Base-by-base conservation (phyloP, 2,888 invertebrate species). In the Ectemnius lituratus region DNA sequence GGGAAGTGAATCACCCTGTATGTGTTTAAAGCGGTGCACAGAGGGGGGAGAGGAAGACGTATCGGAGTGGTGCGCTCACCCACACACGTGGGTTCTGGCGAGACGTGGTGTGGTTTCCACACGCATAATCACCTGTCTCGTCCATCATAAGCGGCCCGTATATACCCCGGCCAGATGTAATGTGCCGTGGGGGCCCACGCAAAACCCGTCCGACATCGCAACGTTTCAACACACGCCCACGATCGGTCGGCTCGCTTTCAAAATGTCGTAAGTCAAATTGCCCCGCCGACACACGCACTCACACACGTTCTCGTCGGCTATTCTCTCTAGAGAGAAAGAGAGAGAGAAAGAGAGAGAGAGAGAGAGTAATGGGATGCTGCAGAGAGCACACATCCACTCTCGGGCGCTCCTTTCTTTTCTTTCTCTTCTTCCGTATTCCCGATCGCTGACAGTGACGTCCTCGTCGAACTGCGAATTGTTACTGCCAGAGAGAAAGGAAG, bases 71-170 rank as follows among this genome's bases (percentile, higher is more conserved):
- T 16, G 37, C 6, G 46, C 28, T 62, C 67, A 70, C 75, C 65
- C 62, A 76, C 69, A 64, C 46, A 37, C 63, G 1, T 3, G 23
- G 23, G 69, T 59, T 2, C 23, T 67, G 63, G 73, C 73, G 66
- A 80, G 75, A 72, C 81, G 83, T 87, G 86, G 85, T 88, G 37
- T 37, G 87, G 88, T 89, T 89, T 88, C 86, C 86, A 87, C 88
- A 87, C 88, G 88, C 88, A 87, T 90, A 90, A 90, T 90, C 90
- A 89, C 90, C 89, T 90, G 90, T 89, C 90, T 90, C 90, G 88
- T 89, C 86, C 89, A 89, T 89, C 90, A 89, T 89, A 88, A 88
- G 83, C 80, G 70, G 37, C 37, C 70, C 80, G 81, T 77, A 37
- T 37, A 37, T 37, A 37, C 11, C 76, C 82, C 66, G 86, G 81